Evolutionary conservation across 2,113 vertebrate genomes (phyloP), one percentile per base, ranked within the genome.

Genomic region (Pleuronectes platessa): DNA sequence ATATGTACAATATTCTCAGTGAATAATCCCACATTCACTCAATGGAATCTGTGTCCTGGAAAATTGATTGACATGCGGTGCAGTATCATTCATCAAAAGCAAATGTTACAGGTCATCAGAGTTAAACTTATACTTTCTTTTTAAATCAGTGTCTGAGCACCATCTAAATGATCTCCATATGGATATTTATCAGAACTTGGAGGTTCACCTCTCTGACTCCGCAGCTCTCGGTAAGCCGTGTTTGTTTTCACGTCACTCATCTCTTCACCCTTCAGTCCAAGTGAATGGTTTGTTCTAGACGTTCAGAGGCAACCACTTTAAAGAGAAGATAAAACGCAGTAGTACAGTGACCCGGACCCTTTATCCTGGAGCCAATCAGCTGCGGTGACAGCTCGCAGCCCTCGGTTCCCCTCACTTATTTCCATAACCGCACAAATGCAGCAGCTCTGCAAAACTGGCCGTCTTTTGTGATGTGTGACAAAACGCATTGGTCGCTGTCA

Each of bases 381-480:
- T 24, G 24, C 31, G 54, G 27, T 42, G 72, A 64, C 74, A 70
- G 31, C 40, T 26, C 45, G 55, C 55, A 83, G 83, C 77, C 86
- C 84, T 75, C 53, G 62, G 51, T 77, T 80, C 61, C 61, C 53
- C 40, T 69, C 78, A 37, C 60, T 69, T 79, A 78, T 88, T 85
- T 82, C 61, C 81, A 68, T 79, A 84, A 86, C 69, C 79, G 72
- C 82, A 80, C 82, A 85, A 88, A 83, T 18, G 61, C 55, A 75
- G 71, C 61, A 11, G 65, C 66, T 66, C 74, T 88, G 66, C 86
- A 79, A 77, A 88, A 77, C 85, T 78, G 63, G 71, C 64, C 17
- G n/a, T 83, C 63, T 73, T 85, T 85, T 89, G 89, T 81, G 85
- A 82, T 86, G 61, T 84, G 82, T 78, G 88, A 84, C 82, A 85